Percentiles rank a stretch among this genome's conserved stretches.
These are phyloP conservation scores for Papilio glaucus DNA, from an alignment of 1,140 invertebrate genomes.

Conservation along the genomic window DNA sequence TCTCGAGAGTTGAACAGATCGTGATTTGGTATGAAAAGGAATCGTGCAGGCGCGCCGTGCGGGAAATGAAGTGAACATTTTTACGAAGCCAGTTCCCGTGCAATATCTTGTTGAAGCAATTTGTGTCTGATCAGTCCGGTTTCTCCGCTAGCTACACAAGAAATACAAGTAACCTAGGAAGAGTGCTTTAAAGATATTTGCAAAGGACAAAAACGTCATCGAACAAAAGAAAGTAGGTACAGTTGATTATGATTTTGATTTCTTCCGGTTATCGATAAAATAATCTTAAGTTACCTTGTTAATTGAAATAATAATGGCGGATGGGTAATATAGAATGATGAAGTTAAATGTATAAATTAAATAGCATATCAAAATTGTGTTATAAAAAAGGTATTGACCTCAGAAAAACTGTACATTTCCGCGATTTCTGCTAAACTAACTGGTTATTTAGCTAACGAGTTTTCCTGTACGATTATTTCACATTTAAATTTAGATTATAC, in stretches of 20 bases:
- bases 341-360: no score
- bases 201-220: background rate
- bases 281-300: background rate
- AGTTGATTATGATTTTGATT: background rate
- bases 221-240: background rate
- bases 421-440: background rate
- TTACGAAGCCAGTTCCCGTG: constrained; percentile 15
- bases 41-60: constrained; percentile 16
- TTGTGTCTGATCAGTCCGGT: constrained; percentile 19
- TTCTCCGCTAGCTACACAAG: background rate
- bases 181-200: background rate
- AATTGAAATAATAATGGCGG: background rate
- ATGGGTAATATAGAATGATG: background rate
- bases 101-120: constrained; percentile 17
- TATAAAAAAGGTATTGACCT: constrained; percentile 14
- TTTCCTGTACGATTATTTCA: background rate
- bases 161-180: background rate
- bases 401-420: constrained; percentile 16
- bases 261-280: no score
- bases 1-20: background rate
- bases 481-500: background rate
- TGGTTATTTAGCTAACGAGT: background rate
- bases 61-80: constrained; percentile 20
- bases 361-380: background rate
- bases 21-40: constrained; percentile 17